phyloP scores from a whole-genome alignment of 37 sponge, comb jelly and placozoan genomes.

The Lycopodina hypogea region DNA sequence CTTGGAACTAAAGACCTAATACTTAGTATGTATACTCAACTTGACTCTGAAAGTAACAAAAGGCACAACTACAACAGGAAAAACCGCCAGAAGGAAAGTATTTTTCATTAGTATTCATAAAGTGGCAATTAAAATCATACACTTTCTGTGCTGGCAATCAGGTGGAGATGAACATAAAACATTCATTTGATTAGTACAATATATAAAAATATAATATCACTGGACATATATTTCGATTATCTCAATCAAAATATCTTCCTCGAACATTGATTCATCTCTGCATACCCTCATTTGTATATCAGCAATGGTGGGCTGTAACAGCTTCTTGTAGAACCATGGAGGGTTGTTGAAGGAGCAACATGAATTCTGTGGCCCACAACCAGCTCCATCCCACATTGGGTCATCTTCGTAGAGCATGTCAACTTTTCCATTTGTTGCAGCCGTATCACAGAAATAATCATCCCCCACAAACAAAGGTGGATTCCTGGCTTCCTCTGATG shows the following conservation, averaged over 20 bases:
- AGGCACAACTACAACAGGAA: no score
- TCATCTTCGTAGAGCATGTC: conserved; percentile 25
- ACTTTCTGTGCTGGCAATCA: no score
- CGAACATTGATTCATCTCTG: background rate
- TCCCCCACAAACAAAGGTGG: conserved; percentile 22
- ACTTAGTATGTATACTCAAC: no score
- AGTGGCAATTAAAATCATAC: no score
- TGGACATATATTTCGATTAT: conserved; percentile 16
- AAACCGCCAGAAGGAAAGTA: no score
- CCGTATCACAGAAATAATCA: conserved; percentile 56
- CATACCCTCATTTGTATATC: conserved; percentile 52
- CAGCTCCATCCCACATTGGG: conserved; percentile 60
- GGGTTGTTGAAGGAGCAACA: conserved; percentile 40
- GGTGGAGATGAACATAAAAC: no score
- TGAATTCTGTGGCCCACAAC: conserved; percentile 39
- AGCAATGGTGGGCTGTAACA: conserved; percentile 8
- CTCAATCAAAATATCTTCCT: background rate
- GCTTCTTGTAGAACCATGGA: conserved; percentile 51
- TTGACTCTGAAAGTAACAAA: no score
- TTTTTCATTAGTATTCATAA: no score
- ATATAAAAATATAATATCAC: no score
- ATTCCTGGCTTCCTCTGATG: background rate
- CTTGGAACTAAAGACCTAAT: no score
- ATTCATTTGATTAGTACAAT: no score
- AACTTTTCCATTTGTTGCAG: background rate